Conservation (phyloP, 1,140 invertebrate species). For the Drosophila subpulchrella region DNA sequence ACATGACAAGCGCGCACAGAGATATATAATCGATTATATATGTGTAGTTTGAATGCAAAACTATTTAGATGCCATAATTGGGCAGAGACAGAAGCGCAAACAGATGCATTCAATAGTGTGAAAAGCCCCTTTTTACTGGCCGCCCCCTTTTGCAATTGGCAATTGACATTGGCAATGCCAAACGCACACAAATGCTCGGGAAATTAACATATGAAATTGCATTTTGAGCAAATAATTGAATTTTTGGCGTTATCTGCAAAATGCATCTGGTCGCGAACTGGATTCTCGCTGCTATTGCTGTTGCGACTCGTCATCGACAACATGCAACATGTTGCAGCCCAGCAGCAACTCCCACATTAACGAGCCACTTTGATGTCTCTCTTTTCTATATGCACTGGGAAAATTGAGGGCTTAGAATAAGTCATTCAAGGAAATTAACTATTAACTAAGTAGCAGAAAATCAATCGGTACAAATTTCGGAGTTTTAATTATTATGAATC, state of each 20-base stretch:
- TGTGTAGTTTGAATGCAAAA: conserved; percentile 30
- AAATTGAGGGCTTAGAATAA: neutral
- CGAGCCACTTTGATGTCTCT: conserved; percentile 48
- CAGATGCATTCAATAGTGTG: conserved; percentile 54
- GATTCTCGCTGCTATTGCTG: conserved; percentile 16
- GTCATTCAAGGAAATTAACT: neutral
- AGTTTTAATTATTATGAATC: too few species aligned
- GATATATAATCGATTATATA: conserved; percentile 16
- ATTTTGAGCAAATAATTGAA: conserved; percentile 82
- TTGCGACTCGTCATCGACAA: conserved; percentile 23
- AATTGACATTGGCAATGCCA: conserved; percentile 25
- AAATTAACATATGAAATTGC: conserved; percentile 80
- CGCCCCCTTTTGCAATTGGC: conserved; percentile 10
- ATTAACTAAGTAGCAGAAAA: neutral
- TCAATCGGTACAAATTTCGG: too few species aligned
- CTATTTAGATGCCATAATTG: conserved; percentile 82
- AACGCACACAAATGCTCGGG: conserved; percentile 17
- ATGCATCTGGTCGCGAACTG: conserved; percentile 54
- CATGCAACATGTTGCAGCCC: conserved; percentile 56
- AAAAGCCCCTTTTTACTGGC: neutral
- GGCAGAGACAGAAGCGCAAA: conserved; percentile 53
- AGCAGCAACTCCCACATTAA: conserved; percentile 44
- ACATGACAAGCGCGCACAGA: conserved; percentile 38
- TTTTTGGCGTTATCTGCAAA: conserved; percentile 71
- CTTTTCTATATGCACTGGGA: conserved; percentile 14